Conservation (phyloP, 2,888 invertebrate species). For the Scaeva pyrastri region DNA sequence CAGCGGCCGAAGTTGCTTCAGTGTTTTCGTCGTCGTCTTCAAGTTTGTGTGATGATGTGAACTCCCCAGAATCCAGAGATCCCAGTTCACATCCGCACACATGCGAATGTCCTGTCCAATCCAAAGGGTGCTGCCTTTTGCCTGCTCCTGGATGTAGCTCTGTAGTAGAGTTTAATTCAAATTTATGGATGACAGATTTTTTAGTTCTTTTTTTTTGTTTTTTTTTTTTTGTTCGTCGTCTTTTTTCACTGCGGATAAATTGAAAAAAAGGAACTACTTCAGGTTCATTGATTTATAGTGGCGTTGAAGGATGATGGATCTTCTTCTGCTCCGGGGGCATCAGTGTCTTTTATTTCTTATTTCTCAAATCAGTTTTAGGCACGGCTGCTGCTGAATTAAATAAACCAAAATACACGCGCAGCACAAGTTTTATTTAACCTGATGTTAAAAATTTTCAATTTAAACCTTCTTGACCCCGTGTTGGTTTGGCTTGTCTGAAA, state of each 20-base stretch:
- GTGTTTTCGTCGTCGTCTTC: too few relatives aligned
- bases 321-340: neutral
- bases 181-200: conserved; percentile 73
- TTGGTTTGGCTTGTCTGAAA: too few relatives aligned
- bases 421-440: too few relatives aligned
- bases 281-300: conserved; percentile 36
- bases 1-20: conserved; percentile 5
- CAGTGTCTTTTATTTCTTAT: neutral
- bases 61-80: neutral
- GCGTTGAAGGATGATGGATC: neutral
- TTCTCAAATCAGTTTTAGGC: neutral
- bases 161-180: conserved; percentile 64
- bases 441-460: too few relatives aligned
- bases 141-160: neutral
- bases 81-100: conserved; percentile 7
- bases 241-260: conserved; percentile 58
- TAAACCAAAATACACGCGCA: neutral
- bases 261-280: conserved; percentile 41
- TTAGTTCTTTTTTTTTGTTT: conserved; percentile 7
- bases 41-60: conserved; percentile 54
- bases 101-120: conserved; percentile 7
- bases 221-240: too few relatives aligned
- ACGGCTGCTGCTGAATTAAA: neutral
- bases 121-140: conserved; percentile 31
- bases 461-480: too few relatives aligned